Percentiles rank a stretch among this genome's conserved stretches.
These are phyloP conservation scores for Archips xylosteana DNA, from an alignment of 2,888 invertebrate species.

Conservation along the genomic window DNA sequence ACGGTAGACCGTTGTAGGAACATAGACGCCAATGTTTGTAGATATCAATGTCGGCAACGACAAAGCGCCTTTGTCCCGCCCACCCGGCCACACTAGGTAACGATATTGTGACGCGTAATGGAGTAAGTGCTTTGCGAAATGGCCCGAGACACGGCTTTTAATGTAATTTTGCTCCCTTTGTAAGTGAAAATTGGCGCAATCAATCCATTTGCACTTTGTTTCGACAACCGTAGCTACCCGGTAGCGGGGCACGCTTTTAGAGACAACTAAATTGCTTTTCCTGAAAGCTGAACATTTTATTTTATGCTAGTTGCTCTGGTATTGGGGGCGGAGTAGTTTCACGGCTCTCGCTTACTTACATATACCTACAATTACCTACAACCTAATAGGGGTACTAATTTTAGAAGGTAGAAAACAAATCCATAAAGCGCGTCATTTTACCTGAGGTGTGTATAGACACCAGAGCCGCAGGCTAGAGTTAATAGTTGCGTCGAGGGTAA, in stretches of 20 bases:
- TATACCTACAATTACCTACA: not conserved
- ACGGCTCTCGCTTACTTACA: not conserved
- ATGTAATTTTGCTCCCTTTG: constrained; percentile 84
- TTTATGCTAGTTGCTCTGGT: constrained; percentile 4
- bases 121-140: constrained; percentile 83
- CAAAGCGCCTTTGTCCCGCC: constrained; percentile 30
- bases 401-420: no score
- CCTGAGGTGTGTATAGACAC: no score
- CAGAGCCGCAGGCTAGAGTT: no score
- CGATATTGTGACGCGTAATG: constrained; percentile 82
- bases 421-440: no score
- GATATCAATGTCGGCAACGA: constrained; percentile 34
- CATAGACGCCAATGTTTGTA: constrained; percentile 25
- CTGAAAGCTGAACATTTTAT: constrained; percentile 45
- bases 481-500: no score
- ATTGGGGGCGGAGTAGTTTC: not conserved
- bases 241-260: constrained; percentile 69
- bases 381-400: no score
- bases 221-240: constrained; percentile 73
- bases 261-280: constrained; percentile 62
- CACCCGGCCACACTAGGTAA: constrained; percentile 74
- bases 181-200: constrained; percentile 83
- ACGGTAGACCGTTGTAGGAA: not conserved
- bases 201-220: constrained; percentile 87
- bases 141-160: constrained; percentile 84